phyloP scores from a whole-genome alignment of 1,140 invertebrate species.

The Scylla paramamosain region DNA sequence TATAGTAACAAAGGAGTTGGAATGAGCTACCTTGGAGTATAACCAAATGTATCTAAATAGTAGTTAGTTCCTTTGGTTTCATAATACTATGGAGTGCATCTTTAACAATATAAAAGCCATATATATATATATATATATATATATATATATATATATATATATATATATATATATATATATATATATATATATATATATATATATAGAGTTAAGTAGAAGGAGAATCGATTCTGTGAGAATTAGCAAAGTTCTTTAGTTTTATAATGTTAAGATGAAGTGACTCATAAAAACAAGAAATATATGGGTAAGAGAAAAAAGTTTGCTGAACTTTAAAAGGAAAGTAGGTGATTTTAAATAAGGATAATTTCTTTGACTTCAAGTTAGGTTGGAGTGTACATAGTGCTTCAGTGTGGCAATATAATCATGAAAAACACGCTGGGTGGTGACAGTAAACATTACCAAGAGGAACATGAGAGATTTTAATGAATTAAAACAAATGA shows the following conservation, averaged over 20 bases:
- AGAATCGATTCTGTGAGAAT: not conserved
- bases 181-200: constrained; percentile 56
- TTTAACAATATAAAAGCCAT: not conserved
- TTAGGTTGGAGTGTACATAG: not conserved
- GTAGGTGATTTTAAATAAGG: not conserved
- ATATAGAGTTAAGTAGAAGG: constrained; percentile 19
- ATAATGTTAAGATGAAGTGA: not conserved
- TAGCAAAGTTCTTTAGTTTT: not conserved
- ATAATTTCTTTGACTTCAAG: not conserved
- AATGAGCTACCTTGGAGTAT: too few relatives aligned
- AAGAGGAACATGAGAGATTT: too few relatives aligned
- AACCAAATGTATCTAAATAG: too few relatives aligned
- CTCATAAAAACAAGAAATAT: not conserved
- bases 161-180: constrained; percentile 48
- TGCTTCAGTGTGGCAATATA: not conserved
- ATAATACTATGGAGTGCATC: too few relatives aligned
- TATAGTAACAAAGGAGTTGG: too few relatives aligned
- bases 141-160: constrained; percentile 50
- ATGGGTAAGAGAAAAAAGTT: not conserved
- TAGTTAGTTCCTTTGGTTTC: too few relatives aligned
- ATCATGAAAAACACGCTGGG: not conserved
- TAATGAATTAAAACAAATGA: too few relatives aligned
- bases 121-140: constrained; percentile 53
- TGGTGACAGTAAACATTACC: too few relatives aligned
- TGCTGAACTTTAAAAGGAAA: not conserved